phyloP scores from a whole-genome alignment of 2,113 vertebrate species.

The Vulpes vulpes region DNA sequence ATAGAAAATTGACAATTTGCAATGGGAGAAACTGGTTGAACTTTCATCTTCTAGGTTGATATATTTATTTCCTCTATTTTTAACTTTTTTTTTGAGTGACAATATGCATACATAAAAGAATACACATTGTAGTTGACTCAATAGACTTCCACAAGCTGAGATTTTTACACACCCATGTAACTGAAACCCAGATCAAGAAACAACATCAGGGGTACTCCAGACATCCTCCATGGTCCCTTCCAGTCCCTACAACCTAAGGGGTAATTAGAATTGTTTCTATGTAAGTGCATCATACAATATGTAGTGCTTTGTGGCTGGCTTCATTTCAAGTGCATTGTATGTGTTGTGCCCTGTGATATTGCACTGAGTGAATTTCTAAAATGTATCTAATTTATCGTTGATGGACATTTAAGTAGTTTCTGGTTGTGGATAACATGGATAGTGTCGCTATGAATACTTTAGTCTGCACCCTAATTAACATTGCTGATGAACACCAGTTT shows the following conservation, averaged over 20 bases:
- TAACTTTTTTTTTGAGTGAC: neutral
- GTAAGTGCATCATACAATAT: neutral
- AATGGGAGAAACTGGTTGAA: neutral
- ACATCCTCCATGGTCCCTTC: neutral
- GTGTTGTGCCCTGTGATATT: neutral
- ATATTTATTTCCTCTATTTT: neutral
- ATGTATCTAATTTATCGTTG: neutral
- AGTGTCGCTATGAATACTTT: neutral
- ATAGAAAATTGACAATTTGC: neutral
- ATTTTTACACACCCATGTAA: neutral
- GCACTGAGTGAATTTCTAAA: neutral
- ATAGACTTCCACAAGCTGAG: neutral
- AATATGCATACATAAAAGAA: neutral
- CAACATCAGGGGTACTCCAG: neutral
- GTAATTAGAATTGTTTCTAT: neutral
- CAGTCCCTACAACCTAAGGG: neutral
- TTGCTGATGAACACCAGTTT: neutral
- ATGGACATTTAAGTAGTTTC: neutral
- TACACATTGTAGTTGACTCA: neutral
- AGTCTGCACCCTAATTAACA: neutral
- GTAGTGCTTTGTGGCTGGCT: neutral
- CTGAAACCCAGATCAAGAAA: neutral
- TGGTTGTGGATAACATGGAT: neutral
- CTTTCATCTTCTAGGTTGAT: neutral
- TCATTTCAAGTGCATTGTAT: neutral